phyloP scores from a whole-genome alignment of 2,888 invertebrate species.

The Cylloceria caligata region DNA sequence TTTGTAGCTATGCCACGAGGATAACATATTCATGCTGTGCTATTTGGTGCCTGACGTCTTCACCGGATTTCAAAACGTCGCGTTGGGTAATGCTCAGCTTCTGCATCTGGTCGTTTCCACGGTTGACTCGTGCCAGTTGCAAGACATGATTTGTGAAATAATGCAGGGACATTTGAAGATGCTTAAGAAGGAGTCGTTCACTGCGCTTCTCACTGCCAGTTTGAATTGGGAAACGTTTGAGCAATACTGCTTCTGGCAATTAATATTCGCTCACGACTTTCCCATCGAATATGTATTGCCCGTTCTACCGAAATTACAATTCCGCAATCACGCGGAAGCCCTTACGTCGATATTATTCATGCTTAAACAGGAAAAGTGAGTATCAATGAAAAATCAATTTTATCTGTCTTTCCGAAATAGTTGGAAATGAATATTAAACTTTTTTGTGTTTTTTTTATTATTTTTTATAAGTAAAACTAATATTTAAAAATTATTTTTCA shows the following conservation, averaged over 20 bases:
- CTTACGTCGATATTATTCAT: constrained; percentile 95
- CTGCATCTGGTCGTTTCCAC: constrained; percentile 95
- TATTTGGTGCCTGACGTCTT: constrained; percentile 97
- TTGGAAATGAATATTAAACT: neutral
- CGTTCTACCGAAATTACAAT: constrained; percentile 91
- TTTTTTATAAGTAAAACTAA: too few species aligned
- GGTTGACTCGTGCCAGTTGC: constrained; percentile 95
- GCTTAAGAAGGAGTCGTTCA: constrained; percentile 92
- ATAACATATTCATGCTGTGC: constrained; percentile 94
- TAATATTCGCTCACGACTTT: constrained; percentile 97
- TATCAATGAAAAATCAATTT: constrained; percentile 47
- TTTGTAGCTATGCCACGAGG: constrained; percentile 95
- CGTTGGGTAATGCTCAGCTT: constrained; percentile 94
- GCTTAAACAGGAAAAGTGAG: constrained; percentile 94
- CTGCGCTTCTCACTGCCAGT: constrained; percentile 92
- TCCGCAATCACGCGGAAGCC: constrained; percentile 96
- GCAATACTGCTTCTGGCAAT: constrained; percentile 98
- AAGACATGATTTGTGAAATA: constrained; percentile 95
- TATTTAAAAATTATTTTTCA: too few species aligned
- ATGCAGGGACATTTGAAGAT: constrained; percentile 94
- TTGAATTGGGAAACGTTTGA: constrained; percentile 98
- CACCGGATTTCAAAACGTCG: constrained; percentile 94
- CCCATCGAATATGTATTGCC: constrained; percentile 95
- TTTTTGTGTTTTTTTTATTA: neutral
- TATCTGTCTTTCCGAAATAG: neutral